Conservation (phyloP, 2,888 invertebrate species). For the Drymonia ruficornis region DNA sequence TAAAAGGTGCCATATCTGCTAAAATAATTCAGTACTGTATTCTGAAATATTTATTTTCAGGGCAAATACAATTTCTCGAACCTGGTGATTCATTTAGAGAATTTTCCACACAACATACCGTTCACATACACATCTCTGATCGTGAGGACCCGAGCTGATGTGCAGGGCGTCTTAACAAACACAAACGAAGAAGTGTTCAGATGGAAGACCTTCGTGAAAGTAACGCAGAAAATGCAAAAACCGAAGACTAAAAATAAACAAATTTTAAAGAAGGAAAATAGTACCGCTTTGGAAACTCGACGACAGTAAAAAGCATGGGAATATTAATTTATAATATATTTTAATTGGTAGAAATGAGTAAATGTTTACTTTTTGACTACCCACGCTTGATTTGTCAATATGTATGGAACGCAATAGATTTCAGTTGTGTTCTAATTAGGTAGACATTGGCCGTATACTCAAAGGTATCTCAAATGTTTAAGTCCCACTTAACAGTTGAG, state of each 20-base stretch:
- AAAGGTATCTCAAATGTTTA: too few species aligned
- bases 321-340: too few species aligned
- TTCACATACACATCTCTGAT: conserved; percentile 36
- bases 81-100: conserved; percentile 32
- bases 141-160: conserved; percentile 31
- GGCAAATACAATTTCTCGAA: conserved; percentile 34
- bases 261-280: background rate
- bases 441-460: too few species aligned
- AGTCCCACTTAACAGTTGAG: too few species aligned
- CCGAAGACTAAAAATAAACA: background rate
- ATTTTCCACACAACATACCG: conserved; percentile 35
- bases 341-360: too few species aligned
- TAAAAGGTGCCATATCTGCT: too few species aligned
- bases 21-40: too few species aligned
- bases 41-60: conserved; percentile 25
- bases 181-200: conserved; percentile 30
- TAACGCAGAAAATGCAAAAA: conserved; percentile 30
- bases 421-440: too few species aligned
- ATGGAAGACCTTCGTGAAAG: conserved; percentile 29
- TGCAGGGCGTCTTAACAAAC: conserved; percentile 25
- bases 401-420: too few species aligned
- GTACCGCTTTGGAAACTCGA: background rate
- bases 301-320: background rate
- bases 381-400: too few species aligned
- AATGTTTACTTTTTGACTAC: too few species aligned